Conservation (phyloP, 2,113 vertebrate genomes). For the Maccullochella peelii region DNA sequence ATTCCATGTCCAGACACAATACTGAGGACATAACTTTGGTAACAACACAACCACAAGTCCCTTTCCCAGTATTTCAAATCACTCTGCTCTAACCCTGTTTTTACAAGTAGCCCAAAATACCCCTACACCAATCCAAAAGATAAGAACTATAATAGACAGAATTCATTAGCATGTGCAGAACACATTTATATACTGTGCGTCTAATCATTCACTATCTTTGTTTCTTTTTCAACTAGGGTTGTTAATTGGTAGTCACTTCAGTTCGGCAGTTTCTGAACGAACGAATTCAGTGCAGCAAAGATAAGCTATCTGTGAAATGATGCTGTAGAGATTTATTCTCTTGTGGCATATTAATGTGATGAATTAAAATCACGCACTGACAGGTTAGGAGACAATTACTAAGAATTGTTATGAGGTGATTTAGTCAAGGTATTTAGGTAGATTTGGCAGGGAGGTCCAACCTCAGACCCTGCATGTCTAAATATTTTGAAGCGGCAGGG, state of each 20-base stretch:
- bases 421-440: constrained; percentile 13
- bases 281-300: constrained; percentile 48
- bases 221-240: constrained; percentile 25
- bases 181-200: constrained; percentile 16
- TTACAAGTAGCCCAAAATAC: background rate
- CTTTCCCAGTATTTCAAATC: background rate
- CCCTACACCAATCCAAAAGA: constrained; percentile 4
- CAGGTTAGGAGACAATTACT: constrained; percentile 53
- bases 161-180: constrained; percentile 33
- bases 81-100: background rate
- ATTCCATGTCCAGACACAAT: background rate
- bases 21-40: background rate
- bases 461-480: constrained; percentile 1
- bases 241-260: constrained; percentile 54
- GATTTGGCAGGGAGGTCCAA: constrained; percentile 10
- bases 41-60: background rate
- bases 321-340: constrained; percentile 55
- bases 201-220: constrained; percentile 37
- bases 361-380: constrained; percentile 62
- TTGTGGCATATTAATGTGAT: constrained; percentile 62
- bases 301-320: constrained; percentile 75
- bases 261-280: constrained; percentile 27
- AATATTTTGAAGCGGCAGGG: background rate
- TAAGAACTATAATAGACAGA: constrained; percentile 8
- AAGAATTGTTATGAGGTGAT: constrained; percentile 25